These are phyloP conservation scores for Cephalopachus bancanus DNA, from an alignment of 2,797 vertebrate species.

Conservation along the genomic window DNA sequence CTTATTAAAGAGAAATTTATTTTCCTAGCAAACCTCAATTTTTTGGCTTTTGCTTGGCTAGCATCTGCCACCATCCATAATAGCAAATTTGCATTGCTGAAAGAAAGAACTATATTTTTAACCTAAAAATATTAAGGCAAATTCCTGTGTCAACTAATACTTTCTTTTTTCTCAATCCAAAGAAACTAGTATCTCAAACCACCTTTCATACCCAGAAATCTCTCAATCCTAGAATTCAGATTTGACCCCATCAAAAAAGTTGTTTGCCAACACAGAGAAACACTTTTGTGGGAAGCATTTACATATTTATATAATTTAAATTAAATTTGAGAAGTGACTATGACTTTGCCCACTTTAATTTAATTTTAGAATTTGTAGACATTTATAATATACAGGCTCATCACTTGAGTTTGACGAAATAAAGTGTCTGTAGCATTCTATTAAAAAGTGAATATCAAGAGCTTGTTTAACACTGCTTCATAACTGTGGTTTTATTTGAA, in stretches of 20 bases:
- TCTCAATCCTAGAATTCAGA: background rate
- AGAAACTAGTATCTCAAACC: background rate
- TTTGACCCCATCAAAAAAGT: background rate
- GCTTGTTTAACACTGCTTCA: background rate
- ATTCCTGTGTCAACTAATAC: background rate
- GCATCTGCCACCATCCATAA: background rate
- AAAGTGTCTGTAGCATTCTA: conserved; percentile 5
- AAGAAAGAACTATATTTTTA: background rate
- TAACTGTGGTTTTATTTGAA: background rate
- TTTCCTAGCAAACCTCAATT: background rate
- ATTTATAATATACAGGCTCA: background rate
- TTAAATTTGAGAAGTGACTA: background rate
- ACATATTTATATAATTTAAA: background rate
- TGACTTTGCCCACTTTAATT: conserved; percentile 8
- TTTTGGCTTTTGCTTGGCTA: background rate
- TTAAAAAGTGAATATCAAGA: background rate
- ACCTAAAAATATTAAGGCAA: background rate
- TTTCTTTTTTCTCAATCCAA: background rate
- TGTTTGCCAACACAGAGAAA: background rate
- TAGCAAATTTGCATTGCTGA: background rate
- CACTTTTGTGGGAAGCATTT: background rate
- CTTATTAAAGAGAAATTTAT: background rate
- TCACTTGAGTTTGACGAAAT: background rate
- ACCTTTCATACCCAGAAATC: background rate
- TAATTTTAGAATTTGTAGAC: background rate